phyloP scores from a whole-genome alignment of 2,797 vertebrate genomes.

The Thaleichthys pacificus region DNA sequence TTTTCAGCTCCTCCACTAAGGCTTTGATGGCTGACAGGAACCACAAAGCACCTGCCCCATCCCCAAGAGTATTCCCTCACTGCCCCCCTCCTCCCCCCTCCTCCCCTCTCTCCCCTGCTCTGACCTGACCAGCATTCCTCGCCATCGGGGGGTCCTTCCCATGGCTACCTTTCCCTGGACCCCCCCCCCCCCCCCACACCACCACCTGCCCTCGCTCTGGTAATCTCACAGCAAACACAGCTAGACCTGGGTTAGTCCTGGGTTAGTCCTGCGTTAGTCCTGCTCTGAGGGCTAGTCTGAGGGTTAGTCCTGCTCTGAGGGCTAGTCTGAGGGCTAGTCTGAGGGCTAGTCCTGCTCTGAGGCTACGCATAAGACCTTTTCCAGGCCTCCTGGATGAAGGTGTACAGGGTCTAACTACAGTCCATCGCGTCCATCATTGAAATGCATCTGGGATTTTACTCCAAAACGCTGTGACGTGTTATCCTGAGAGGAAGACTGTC shows the following conservation, averaged over 20 bases:
- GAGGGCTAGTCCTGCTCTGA: constrained; percentile 72
- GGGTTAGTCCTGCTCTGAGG: no score
- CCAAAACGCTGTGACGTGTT: constrained; percentile 44
- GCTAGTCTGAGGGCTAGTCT: no score
- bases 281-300: no score
- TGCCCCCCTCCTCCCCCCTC: constrained; percentile 30
- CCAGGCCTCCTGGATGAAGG: constrained; percentile 53
- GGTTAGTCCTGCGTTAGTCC: no score
- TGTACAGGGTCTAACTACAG: constrained; percentile 46
- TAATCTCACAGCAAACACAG: constrained; percentile 89
- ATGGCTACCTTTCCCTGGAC: constrained; percentile 82
- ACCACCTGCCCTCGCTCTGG: constrained; percentile 54
- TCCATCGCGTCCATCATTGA: constrained; percentile 42
- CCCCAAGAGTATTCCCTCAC: constrained; percentile 61
- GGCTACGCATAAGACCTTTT: constrained; percentile 66
- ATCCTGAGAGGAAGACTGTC: constrained; percentile 15
- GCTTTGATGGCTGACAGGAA: constrained; percentile 80
- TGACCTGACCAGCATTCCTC: constrained; percentile 86
- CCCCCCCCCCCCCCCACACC: constrained; percentile 20
- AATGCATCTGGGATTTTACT: constrained; percentile 53
- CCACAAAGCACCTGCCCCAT: constrained; percentile 85
- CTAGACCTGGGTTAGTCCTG: no score
- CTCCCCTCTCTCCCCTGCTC: constrained; percentile 53
- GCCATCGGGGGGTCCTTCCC: constrained; percentile 78
- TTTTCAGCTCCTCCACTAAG: constrained; percentile 77